phyloP scores from a whole-genome alignment of 2,797 vertebrate species.

The Rhinichthys osculus region DNA sequence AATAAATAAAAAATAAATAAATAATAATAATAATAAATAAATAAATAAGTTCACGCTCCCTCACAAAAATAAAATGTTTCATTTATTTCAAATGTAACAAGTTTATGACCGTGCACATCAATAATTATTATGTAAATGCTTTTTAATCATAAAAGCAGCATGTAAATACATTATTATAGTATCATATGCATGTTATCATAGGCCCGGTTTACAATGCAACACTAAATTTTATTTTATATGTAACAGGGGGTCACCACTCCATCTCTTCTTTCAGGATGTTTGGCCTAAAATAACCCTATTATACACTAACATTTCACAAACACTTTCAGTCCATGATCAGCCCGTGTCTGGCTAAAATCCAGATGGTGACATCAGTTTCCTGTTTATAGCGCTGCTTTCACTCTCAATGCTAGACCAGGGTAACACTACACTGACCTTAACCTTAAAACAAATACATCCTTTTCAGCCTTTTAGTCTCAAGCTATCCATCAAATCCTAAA shows the following conservation, averaged over 20 bases:
- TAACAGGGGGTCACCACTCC: not conserved
- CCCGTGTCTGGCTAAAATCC: constrained; percentile 34
- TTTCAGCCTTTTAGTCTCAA: not conserved
- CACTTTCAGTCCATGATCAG: not conserved
- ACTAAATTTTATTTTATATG: not conserved
- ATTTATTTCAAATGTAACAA: not conserved
- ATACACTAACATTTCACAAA: not conserved
- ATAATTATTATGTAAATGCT: not conserved
- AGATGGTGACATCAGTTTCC: constrained; percentile 58
- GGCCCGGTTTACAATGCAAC: not conserved
- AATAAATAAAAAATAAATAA: not conserved
- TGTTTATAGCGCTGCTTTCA: constrained; percentile 58
- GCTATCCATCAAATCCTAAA: constrained; percentile 22
- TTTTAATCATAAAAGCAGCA: not conserved
- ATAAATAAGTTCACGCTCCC: too few species aligned
- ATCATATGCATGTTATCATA: not conserved
- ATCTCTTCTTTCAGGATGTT: not conserved
- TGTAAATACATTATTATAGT: not conserved
- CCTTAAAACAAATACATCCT: constrained; percentile 29
- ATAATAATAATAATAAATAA: not conserved
- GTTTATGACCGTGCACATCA: not conserved
- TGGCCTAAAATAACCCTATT: not conserved
- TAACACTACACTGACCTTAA: constrained; percentile 53
- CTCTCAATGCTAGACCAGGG: constrained; percentile 16
- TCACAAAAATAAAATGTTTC: not conserved